These are phyloP conservation scores for Thunnus thynnus DNA, from an alignment of 2,113 vertebrate genomes.

Conservation along the genomic window DNA sequence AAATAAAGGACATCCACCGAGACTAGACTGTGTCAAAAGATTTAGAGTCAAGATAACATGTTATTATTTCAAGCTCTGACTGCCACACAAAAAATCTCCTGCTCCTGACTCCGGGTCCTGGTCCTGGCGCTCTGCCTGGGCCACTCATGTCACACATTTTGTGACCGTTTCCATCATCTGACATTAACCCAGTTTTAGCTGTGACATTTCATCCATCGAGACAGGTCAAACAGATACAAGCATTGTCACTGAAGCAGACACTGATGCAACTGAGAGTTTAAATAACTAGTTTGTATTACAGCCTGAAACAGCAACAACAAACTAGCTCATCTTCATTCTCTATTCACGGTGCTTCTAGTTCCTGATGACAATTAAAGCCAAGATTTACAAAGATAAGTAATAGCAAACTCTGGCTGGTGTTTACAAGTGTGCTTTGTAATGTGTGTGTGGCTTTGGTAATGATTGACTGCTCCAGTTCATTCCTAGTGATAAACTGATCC, in stretches of 20 bases:
- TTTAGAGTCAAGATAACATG: slow-evolving; percentile 27
- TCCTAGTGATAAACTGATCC: background rate
- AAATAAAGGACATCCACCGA: background rate
- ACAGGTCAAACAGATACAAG: slow-evolving; percentile 15
- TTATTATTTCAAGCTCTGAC: slow-evolving; percentile 34
- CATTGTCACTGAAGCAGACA: background rate
- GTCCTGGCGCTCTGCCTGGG: slow-evolving; percentile 36
- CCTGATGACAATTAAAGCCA: background rate
- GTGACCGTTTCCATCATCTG: slow-evolving; percentile 37
- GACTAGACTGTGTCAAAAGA: slow-evolving; percentile 11
- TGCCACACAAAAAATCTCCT: slow-evolving; percentile 39
- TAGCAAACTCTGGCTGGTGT: background rate
- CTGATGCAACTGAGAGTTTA: background rate
- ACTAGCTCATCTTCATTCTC: background rate
- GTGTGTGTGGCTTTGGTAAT: background rate
- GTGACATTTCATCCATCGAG: slow-evolving; percentile 31
- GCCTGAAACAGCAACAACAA: background rate
- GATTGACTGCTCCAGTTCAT: slow-evolving; percentile 28
- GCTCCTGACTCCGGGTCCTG: slow-evolving; percentile 31
- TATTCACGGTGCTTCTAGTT: background rate
- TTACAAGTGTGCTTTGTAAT: background rate
- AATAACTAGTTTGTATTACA: slow-evolving; percentile 4
- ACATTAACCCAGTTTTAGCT: slow-evolving; percentile 41
- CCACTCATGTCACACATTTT: slow-evolving; percentile 41
- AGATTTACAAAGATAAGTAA: background rate